A percentile compares a stretch with the other conserved stretches of the same genome.
Evolutionary conservation across 2,797 vertebrate species (phyloP).

Genomic region (Gymnopithys bicolor): DNA sequence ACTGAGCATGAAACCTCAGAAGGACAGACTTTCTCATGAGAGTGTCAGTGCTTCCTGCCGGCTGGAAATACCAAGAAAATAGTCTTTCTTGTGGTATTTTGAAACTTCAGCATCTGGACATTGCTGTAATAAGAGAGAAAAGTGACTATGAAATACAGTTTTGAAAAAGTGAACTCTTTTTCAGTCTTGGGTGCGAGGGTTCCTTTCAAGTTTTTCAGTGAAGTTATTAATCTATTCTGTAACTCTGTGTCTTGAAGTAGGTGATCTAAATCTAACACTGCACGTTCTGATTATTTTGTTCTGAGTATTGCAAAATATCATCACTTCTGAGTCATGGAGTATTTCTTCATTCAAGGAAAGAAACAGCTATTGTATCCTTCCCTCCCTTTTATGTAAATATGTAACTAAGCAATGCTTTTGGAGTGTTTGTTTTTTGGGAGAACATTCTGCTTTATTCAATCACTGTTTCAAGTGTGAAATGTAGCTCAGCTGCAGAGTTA

Average conservation of each 20-base stretch:
- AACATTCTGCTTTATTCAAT: slow-evolving; percentile 5
- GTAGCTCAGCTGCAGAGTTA: background rate
- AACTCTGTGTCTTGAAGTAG: background rate
- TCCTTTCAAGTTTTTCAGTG: background rate
- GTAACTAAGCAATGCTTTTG: background rate
- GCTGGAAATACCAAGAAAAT: slow-evolving; percentile 56
- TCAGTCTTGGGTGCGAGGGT: background rate
- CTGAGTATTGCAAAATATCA: background rate
- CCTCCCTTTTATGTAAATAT: slow-evolving; percentile 4
- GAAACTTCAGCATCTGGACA: slow-evolving; percentile 7
- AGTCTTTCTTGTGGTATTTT: slow-evolving; percentile 55
- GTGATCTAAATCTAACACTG: background rate
- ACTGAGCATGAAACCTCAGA: slow-evolving; percentile 62
- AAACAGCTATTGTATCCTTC: slow-evolving; percentile 9
- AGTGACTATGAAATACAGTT: background rate
- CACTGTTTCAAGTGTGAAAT: slow-evolving; percentile 9
- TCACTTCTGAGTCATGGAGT: background rate
- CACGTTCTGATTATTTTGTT: background rate
- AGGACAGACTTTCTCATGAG: slow-evolving; percentile 67
- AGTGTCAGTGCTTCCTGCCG: slow-evolving; percentile 53
- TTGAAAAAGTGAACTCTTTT: background rate
- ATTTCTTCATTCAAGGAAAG: background rate
- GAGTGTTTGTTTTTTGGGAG: background rate
- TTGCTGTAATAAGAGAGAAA: background rate
- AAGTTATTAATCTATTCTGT: background rate